phyloP scores from a whole-genome alignment of 2,888 invertebrate species.

The Operophtera brumata region DNA sequence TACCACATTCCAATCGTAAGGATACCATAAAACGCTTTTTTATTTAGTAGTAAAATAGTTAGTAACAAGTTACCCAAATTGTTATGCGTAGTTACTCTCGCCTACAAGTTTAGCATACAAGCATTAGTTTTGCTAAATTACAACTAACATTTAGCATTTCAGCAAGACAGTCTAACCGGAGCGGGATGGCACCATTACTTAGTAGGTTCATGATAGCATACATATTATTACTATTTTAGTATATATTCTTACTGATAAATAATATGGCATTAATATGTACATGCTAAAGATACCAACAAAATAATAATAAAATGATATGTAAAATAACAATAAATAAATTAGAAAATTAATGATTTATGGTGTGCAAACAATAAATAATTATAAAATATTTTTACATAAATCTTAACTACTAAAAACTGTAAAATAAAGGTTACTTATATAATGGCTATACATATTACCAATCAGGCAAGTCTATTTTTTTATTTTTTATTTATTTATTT shows the following conservation, averaged over 20 bases:
- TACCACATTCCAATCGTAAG: too few species aligned
- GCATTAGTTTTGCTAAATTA: conserved; percentile 18
- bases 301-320: conserved; percentile 50
- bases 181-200: conserved; percentile 29
- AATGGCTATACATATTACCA: too few species aligned
- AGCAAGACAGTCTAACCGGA: conserved; percentile 19
- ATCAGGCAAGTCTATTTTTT: too few species aligned
- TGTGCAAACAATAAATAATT: conserved; percentile 72
- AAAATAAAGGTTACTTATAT: conserved; percentile 30
- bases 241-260: conserved; percentile 22
- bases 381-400: conserved; percentile 38
- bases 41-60: too few species aligned
- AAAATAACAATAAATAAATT: conserved; percentile 33
- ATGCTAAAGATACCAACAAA: conserved; percentile 63
- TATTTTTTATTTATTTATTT: too few species aligned
- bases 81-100: background rate
- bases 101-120: conserved; percentile 22
- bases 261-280: conserved; percentile 33
- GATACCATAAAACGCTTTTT: too few species aligned
- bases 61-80: background rate
- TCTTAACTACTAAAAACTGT: conserved; percentile 15
- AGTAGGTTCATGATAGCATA: conserved; percentile 24
- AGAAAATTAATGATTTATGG: conserved; percentile 58
- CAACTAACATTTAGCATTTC: conserved; percentile 16
- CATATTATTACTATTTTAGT: conserved; percentile 17